Conservation (phyloP, 2,797 vertebrate genomes). For the Lagodon rhomboides region DNA sequence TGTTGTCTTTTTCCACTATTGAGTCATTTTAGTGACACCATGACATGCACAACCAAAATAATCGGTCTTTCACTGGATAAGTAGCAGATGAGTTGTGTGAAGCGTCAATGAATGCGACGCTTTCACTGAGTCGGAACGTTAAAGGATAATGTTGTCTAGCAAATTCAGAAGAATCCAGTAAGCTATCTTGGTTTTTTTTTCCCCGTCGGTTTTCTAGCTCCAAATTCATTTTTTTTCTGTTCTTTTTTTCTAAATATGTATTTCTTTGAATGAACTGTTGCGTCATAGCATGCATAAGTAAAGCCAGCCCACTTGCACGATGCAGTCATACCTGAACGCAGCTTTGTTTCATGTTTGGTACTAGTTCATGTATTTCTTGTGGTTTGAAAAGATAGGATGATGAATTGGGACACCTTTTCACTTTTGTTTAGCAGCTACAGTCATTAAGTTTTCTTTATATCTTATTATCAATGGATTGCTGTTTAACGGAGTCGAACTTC, state of each 20-base stretch:
- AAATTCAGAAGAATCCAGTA: background rate
- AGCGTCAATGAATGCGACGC: background rate
- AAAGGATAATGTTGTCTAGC: constrained; percentile 1
- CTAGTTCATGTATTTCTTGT: background rate
- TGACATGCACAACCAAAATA: background rate
- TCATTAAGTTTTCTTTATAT: background rate
- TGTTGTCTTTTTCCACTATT: background rate
- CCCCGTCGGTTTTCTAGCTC: constrained; percentile 10
- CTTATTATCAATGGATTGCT: background rate
- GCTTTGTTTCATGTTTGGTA: constrained; percentile 17
- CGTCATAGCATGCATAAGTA: constrained; percentile 19
- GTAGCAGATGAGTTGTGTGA: background rate
- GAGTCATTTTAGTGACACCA: background rate
- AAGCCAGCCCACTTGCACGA: background rate
- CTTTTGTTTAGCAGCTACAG: too few species aligned
- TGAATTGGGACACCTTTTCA: background rate
- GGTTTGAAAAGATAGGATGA: background rate
- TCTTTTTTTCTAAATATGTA: background rate
- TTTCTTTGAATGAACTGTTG: constrained; percentile 13
- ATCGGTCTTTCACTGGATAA: background rate
- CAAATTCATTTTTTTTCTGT: background rate
- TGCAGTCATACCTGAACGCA: constrained; percentile 30
- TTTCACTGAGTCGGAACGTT: background rate
- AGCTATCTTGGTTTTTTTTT: constrained; percentile 1
- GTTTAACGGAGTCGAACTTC: background rate